Base-by-base conservation (phyloP, 2,113 vertebrate species). In the Kryptolebias marmoratus region DNA sequence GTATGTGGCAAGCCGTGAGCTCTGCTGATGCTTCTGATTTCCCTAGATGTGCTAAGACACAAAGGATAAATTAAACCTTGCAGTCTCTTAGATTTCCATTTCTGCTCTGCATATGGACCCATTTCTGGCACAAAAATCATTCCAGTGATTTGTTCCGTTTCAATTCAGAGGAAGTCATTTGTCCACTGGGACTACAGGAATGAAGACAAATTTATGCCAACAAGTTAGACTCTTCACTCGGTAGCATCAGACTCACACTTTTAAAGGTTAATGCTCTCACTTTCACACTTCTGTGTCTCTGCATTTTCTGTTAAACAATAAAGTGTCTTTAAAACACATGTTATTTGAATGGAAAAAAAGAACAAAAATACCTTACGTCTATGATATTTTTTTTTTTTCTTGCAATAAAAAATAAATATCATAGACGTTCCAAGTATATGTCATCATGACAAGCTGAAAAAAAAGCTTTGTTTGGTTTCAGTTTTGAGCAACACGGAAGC, bases 11-110 rank as follows among this genome's bases (percentile, higher is more conserved):
- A 71, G 58, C 53, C 28, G 54, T 75, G 81, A 42, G 44, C 70
- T 75, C 64, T 75, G 53, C 73, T 60, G 76, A 85, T 80, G 67
- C 61, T 61, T 75, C 73, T 81, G 83, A 88, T 90, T 88, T 86
- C 81, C 83, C 81, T 48, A 8, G 74, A 79, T 77, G 69, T 79
- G 53, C 71, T 32, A 32, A 27, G 66, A 74, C 64, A 74, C 74
- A 77, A 66, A 64, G n/a, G 75, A 68, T 79, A 75, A 54, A 66
- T 54, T 68, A 66, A 83, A 79, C 16, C 22, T 75, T 65, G 31
- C 76, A 2, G 1, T 68, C 83, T 68, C 45, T 16, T 50, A 45
- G 53, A 74, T 84, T 82, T 80, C 50, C 54, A 54, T 69, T 77
- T 42, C 67, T 49, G 52, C 27, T 71, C 53, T 71, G 39, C 63